Evolutionary conservation across 2,797 vertebrate genomes (phyloP).

Genomic region (Myotis planiceps): DNA sequence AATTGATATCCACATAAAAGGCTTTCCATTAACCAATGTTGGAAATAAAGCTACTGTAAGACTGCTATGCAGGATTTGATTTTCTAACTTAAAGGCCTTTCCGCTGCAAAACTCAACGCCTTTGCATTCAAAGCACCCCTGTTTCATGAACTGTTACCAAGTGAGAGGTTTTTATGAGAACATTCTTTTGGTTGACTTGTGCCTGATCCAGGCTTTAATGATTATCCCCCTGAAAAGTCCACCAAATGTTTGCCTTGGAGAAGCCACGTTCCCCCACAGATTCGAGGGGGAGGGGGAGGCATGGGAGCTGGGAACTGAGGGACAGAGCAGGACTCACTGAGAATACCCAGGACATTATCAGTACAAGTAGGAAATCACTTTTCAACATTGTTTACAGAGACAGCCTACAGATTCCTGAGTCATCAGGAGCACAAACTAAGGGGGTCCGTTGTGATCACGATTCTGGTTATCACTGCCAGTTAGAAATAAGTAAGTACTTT

Average conservation of each 20-base stretch:
- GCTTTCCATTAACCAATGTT: slow-evolving; percentile 71
- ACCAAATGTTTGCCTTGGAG: slow-evolving; percentile 63
- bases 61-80: slow-evolving; percentile 35
- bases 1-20: slow-evolving; percentile 78
- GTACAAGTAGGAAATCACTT: slow-evolving; percentile 56
- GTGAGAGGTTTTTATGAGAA: slow-evolving; percentile 51
- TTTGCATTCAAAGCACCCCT: slow-evolving; percentile 44
- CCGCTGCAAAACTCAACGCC: slow-evolving; percentile 50
- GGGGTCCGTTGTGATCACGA: not conserved
- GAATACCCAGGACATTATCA: slow-evolving; percentile 56
- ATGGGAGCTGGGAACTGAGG: slow-evolving; percentile 21
- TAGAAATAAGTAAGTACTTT: slow-evolving; percentile 43
- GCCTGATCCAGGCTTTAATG: not conserved
- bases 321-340: not conserved
- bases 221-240: slow-evolving; percentile 41
- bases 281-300: not conserved
- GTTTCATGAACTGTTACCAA: slow-evolving; percentile 21
- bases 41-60: slow-evolving; percentile 71
- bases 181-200: slow-evolving; percentile 64
- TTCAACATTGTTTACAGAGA: slow-evolving; percentile 43
- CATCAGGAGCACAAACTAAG: slow-evolving; percentile 46
- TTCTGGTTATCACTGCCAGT: slow-evolving; percentile 20
- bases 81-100: slow-evolving; percentile 55
- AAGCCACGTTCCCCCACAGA: slow-evolving; percentile 34
- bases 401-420: slow-evolving; percentile 40